These are phyloP conservation scores for Octodonta nipae DNA, from an alignment of 2,888 invertebrate genomes.

Conservation along the genomic window DNA sequence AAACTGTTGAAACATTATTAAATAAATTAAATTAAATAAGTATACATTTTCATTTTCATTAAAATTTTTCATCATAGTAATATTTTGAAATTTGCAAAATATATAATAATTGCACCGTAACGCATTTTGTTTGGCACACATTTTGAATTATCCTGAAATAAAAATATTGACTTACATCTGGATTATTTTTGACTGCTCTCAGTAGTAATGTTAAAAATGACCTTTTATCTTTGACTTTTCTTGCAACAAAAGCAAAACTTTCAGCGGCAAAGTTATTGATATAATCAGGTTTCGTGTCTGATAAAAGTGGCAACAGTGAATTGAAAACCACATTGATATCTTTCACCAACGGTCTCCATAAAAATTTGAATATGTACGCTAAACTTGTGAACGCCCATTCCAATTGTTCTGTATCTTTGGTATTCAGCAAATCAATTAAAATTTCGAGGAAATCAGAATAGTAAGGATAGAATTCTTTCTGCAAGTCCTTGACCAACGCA, in stretches of 20 bases:
- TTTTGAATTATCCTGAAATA: too few species aligned
- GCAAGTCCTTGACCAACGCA: constrained; percentile 74
- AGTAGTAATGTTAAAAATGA: constrained; percentile 59
- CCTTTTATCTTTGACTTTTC: constrained; percentile 71
- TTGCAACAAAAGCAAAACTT: constrained; percentile 86
- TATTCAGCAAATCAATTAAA: constrained; percentile 56
- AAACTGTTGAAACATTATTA: too few species aligned
- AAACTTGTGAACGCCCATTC: constrained; percentile 78
- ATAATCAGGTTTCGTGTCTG: constrained; percentile 64
- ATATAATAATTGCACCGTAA: too few species aligned
- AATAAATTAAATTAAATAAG: too few species aligned
- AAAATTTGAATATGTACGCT: constrained; percentile 79
- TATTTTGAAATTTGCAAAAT: too few species aligned
- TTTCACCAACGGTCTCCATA: constrained; percentile 70
- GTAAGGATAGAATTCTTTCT: constrained; percentile 77
- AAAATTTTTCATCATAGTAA: too few species aligned
- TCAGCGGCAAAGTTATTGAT: constrained; percentile 89
- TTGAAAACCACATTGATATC: constrained; percentile 62
- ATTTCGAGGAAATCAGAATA: constrained; percentile 64
- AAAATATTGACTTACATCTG: constrained; percentile 63
- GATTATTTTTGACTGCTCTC: constrained; percentile 48
- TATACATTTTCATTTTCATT: too few species aligned
- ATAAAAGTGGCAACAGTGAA: constrained; percentile 60
- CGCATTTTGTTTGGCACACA: too few species aligned
- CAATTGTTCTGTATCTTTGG: constrained; percentile 68